Conservation (phyloP, 1,140 invertebrate genomes). For the Drosophila rufa region DNA sequence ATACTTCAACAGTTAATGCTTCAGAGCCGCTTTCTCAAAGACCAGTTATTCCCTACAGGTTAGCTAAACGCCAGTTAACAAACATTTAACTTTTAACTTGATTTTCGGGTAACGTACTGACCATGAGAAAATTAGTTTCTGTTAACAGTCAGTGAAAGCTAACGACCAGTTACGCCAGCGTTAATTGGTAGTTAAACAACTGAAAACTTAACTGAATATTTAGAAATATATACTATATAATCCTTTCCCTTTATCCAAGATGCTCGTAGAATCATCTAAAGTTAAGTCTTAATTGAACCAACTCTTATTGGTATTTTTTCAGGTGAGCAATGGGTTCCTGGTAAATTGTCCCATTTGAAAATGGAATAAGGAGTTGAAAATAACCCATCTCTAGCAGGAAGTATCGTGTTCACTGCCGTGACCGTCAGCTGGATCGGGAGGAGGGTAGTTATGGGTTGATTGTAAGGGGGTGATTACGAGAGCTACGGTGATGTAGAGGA, state of each 20-base stretch:
- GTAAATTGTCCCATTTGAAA: neutral
- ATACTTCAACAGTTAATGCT: no score
- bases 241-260: no score
- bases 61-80: no score
- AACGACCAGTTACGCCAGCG: neutral
- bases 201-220: neutral
- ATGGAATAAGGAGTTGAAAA: neutral
- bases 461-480: neutral
- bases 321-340: neutral
- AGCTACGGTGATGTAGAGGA: no score
- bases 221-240: neutral
- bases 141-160: neutral
- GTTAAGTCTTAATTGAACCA: no score
- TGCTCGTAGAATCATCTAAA: no score
- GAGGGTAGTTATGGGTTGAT: neutral
- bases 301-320: no score
- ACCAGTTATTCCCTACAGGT: no score
- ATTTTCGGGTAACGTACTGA: no score
- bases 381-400: conserved; percentile 3
- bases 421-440: conserved; percentile 3
- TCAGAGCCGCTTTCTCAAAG: no score
- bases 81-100: no score
- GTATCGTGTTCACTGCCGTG: conserved; percentile 20
- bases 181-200: neutral
- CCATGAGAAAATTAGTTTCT: neutral